Evolutionary conservation across 2,888 invertebrate species (phyloP).

Genomic region (Fragum sueziense): DNA sequence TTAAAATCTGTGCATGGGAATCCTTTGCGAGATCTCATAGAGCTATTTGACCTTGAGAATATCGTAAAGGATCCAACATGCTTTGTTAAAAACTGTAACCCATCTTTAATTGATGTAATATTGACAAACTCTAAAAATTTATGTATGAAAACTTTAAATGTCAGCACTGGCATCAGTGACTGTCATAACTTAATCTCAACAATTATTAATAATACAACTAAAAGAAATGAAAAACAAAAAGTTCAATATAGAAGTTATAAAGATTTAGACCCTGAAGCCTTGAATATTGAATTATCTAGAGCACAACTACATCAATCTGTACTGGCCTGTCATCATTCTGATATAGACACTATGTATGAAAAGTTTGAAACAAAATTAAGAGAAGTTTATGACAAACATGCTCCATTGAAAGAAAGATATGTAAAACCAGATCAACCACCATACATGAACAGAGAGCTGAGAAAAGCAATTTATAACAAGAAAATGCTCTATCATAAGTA

Average conservation of each 20-base stretch:
- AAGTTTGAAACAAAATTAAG: slow-evolving; percentile 1
- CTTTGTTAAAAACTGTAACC: background rate
- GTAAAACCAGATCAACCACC: slow-evolving; percentile 29
- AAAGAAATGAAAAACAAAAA: background rate
- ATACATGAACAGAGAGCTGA: slow-evolving; percentile 45
- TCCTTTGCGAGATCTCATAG: background rate
- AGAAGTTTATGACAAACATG: slow-evolving; percentile 38
- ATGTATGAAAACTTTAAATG: background rate
- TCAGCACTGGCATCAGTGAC: slow-evolving; percentile 1
- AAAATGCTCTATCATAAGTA: no score
- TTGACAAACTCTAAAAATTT: no score
- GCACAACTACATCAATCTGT: background rate
- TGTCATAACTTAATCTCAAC: slow-evolving; percentile 3
- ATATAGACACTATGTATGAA: no score
- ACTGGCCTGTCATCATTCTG: background rate
- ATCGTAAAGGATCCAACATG: background rate
- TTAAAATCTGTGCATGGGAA: background rate
- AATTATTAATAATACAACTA: background rate
- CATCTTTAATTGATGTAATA: no score
- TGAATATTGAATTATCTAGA: background rate
- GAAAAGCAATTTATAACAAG: no score
- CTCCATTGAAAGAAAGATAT: slow-evolving; percentile 34
- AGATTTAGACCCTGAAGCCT: background rate
- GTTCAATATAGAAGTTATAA: slow-evolving; percentile 10
- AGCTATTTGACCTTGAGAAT: background rate